A percentile compares a stretch with the other conserved stretches of the same genome.
Evolutionary conservation across 2,888 invertebrate genomes (phyloP).

Genomic region (Coecobrya sp.): DNA sequence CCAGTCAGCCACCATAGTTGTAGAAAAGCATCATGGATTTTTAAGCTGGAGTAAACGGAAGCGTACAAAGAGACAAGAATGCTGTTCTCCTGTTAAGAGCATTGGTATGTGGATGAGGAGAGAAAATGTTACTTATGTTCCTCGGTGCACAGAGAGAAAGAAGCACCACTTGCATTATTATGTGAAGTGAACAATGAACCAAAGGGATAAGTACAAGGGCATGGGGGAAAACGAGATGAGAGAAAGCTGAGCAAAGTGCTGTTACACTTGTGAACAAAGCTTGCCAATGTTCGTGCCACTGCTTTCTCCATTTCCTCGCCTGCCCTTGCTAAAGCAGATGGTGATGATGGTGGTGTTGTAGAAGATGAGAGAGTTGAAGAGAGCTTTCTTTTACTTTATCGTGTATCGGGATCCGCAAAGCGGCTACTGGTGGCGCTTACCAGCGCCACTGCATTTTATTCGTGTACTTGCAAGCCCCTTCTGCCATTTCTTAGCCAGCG

Average conservation of each 20-base stretch:
- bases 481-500: slow-evolving; percentile 4
- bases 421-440: background rate
- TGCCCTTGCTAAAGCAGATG: background rate
- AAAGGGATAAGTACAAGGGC: slow-evolving; percentile 31
- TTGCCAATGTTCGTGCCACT: background rate
- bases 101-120: background rate
- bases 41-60: background rate
- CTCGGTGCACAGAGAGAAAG: background rate
- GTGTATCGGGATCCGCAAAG: background rate
- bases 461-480: background rate
- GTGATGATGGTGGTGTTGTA: background rate
- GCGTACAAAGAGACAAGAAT: background rate
- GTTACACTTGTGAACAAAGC: background rate
- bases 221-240: slow-evolving; percentile 15
- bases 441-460: background rate
- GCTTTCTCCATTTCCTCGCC: background rate
- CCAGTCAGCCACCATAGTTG: no score
- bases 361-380: background rate
- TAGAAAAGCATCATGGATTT: no score
- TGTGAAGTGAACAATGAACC: slow-evolving; percentile 25
- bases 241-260: slow-evolving; percentile 1
- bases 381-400: background rate
- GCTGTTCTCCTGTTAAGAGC: background rate
- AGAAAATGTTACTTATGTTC: background rate
- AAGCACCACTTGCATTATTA: background rate